Evolutionary conservation across 2,113 vertebrate species (phyloP), one percentile per base, ranked within the genome.

Genomic region (Todiramphus chloris): DNA sequence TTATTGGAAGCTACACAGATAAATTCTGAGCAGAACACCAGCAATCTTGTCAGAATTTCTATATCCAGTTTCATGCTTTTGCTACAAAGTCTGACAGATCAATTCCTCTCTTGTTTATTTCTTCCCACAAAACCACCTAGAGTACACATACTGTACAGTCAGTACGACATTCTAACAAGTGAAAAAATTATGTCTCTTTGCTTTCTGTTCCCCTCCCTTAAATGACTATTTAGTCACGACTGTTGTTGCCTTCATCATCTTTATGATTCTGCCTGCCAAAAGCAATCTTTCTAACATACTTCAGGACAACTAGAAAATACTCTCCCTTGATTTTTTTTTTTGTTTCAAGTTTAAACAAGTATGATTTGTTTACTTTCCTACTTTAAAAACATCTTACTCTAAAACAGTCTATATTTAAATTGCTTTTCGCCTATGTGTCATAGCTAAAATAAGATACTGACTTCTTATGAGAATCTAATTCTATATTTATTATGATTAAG

Each of bases 391-490:
- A 31, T 76, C 73, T 68, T 51, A 55, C 33, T 86, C 58, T 75
- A 85, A 66, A 76, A 9, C 43, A 89, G 33, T 69, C 90, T 97
- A 15, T 97, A 96, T 90, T 95, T 97, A 92, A 95, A 80, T 89
- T 88, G 44, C 59, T 94, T 96, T 96, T 91, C 96, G 96, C 78
- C 64, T 88, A 87, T 87, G 89, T 93, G 75, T 96, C 93, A 94
- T 92, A 88, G 94, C 73, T 97, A 96, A 97, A 98, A 88, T 95
- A 97, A 96, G 95, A 78, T 59, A 63, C 59, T 91, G 88, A 88
- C 88, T 83, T 95, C 93, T 96, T 96, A 87, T 4, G 76, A 89
- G 88, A 66, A 24, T 91, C 89, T 96, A 82, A 83, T 89, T 95
- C 78, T 95, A 51, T 93, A 93, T 90, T 97, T 96, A 94, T 70